Evolutionary conservation across 2,113 vertebrate genomes (phyloP).

Genomic region (Muntiacus muntjak): DNA sequence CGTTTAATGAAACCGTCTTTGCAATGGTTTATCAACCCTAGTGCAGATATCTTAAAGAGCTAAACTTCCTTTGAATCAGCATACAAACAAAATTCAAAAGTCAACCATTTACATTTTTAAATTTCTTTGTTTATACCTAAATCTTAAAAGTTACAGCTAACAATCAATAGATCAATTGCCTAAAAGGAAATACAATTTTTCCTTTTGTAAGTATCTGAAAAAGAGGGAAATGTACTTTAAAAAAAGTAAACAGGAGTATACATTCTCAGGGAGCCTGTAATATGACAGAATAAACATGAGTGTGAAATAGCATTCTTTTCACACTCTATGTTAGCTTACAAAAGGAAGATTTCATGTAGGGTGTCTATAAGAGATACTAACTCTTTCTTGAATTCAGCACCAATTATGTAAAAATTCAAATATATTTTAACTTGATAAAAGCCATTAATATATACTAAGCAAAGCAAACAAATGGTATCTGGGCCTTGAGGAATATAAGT

Average conservation of each 20-base stretch:
- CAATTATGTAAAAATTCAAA: constrained; percentile 33
- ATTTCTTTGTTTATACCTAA: neutral
- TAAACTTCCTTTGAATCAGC: neutral
- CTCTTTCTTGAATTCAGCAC: neutral
- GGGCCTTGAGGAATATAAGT: neutral
- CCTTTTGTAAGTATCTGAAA: neutral
- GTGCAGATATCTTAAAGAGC: neutral
- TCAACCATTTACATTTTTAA: neutral
- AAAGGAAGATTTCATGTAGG: neutral
- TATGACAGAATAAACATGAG: neutral
- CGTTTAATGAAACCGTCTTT: neutral
- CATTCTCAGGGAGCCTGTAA: neutral
- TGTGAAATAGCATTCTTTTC: neutral
- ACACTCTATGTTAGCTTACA: neutral
- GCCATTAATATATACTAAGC: neutral
- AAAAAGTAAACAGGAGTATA: neutral
- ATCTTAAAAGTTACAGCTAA: neutral
- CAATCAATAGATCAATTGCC: neutral
- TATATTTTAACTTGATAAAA: constrained; percentile 29
- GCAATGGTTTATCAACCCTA: neutral
- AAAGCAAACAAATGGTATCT: constrained; percentile 1
- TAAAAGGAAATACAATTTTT: neutral
- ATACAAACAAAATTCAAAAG: neutral
- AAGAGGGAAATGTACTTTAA: neutral
- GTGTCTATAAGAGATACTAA: neutral